Evolutionary conservation across 2,888 invertebrate genomes (phyloP), one percentile per base, ranked within the genome.

Genomic region (Zygaena filipendulae): DNA sequence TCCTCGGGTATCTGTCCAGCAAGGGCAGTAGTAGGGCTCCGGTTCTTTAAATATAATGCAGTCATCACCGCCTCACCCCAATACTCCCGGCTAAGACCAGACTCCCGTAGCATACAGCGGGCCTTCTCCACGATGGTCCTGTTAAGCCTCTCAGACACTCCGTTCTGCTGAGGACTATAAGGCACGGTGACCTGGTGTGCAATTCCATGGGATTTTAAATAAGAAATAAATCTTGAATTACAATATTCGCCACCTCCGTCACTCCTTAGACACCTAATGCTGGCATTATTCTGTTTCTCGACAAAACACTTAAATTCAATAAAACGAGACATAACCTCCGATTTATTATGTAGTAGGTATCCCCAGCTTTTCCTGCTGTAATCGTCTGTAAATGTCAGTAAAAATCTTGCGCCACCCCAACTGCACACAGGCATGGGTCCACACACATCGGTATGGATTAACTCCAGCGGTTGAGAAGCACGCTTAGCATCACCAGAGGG

Each of bases 1-100:
- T 28, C 14, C 28, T 38, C 39, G 25, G 36, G 26, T 11, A 31
- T 22, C 9, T 20, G 7, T 9, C 31, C 33, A 30, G 32, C 23
- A 25, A 36, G 32, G 22, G 37, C 33, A 4, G 18, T 24, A 7
- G 23, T 35, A 13, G 30, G 30, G 3, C 20, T 21, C 12, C 33
- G 27, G 9, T 32, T 32, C 21, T 32, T 30, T 11, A 30, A 21
- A 13, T 30, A 30, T 3, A 30, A 14, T 2, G 25, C 30, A 7
- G 30, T 25, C 12, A 18, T 16, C 4, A 25, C 30, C 16, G 30
- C 30, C 11, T 30, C 30, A n/a, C 25, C 25, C 30, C 25, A 30
- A 26, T 19, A 34, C 3, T 27, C 25, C 6, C n/a, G 23, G 3
- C 7, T 11, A 1, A 36, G 14, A 11, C 32, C 28, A 7, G 29